Base-by-base conservation (phyloP, 2,113 vertebrate genomes). In the Maccullochella peelii region DNA sequence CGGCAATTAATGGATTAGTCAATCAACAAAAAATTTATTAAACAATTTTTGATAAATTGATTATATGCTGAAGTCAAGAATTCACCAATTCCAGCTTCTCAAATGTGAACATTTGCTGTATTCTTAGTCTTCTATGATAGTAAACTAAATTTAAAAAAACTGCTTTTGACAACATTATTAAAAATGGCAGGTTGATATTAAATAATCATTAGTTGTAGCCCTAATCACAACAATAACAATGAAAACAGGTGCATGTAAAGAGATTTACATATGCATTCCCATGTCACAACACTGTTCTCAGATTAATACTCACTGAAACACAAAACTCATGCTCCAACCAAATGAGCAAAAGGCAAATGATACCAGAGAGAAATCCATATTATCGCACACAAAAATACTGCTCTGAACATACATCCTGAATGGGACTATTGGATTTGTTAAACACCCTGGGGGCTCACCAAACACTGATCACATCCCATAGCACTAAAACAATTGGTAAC, bases 351-450 rank as follows among this genome's bases (percentile, higher is more conserved):
- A 59, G 59, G 9, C 14, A 69, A 82, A 82, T 59, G 70, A 88
- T 44, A 77, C 62, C 59, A 62, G 11, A 63, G 20, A 71, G 6
- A 86, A 80, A 86, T 88, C 70, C 52, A 84, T 88, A 76, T 49
- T 70, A 38, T 27, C 55, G 49, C 59, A 73, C 27, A 80, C 30
- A 83, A 69, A 86, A 59, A 72, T 74, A 27, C 30, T 21, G 62
- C 69, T 58, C 33, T 66, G 57, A 63, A 68, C 70, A 61, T 84
- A 73, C 16, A 81, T 88, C 33, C 76, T 80, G 58, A 72, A 62
- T 66, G 30, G 11, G 42, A 63, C 20, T 66, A 81, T 61, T 85
- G 82, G 62, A 65, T 79, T 72, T 77, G 58, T 57, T 69, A 21
- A 67, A 38, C 72, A 68, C 58, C 65, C 77, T 57, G 36, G 40